Percentiles rank a stretch among this genome's conserved stretches.
Conservation (phyloP, 2,797 vertebrate species). For the Manis crassicaudata region DNA sequence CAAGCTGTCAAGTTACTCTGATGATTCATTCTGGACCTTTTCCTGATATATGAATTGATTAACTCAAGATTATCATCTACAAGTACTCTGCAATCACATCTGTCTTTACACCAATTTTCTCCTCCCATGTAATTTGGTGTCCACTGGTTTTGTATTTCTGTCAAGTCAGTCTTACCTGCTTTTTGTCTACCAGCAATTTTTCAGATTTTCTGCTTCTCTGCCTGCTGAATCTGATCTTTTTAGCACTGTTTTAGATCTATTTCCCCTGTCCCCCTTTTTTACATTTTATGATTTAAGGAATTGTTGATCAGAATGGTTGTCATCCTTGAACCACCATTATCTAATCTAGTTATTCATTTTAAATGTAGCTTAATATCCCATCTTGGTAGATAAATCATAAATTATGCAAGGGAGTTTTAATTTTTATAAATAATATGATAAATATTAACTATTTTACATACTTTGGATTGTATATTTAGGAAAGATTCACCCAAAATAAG, state of each 20-base stretch:
- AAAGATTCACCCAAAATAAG: slow-evolving; percentile 14
- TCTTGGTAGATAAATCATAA: background rate
- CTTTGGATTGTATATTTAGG: background rate
- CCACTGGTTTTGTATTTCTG: background rate
- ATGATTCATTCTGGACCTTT: background rate
- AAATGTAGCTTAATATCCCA: background rate
- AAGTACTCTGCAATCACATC: background rate
- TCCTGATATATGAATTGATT: background rate
- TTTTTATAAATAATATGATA: background rate
- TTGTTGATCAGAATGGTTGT: background rate
- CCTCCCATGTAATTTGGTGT: background rate
- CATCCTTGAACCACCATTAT: background rate
- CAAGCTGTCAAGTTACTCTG: background rate
- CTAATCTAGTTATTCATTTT: background rate
- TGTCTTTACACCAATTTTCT: background rate
- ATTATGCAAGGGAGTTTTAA: background rate
- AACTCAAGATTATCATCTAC: background rate
- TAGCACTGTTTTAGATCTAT: background rate
- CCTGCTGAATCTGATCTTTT: background rate
- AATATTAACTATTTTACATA: background rate
- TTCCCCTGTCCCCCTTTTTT: background rate
- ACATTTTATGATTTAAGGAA: background rate
- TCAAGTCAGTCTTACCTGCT: background rate
- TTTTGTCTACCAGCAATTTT: background rate
- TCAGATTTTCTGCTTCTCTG: background rate